Evolutionary conservation across 1,140 invertebrate genomes (phyloP), one percentile per base, ranked within the genome.

Genomic region (Orius insidiosus): DNA sequence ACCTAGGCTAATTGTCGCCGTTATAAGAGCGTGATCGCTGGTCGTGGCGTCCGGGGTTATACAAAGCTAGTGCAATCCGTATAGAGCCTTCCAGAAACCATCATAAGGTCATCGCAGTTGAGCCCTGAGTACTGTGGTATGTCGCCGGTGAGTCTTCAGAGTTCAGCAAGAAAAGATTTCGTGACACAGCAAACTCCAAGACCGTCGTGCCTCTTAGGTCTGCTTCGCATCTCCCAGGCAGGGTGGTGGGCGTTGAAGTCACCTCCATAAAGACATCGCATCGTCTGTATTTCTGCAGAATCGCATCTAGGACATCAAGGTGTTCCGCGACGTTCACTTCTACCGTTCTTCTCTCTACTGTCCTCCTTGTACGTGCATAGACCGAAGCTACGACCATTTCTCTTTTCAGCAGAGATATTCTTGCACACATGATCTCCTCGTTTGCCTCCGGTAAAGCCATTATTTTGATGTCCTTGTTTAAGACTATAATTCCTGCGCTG

Each of bases 191-290:
- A 13, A 40, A 40, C 10, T 40, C 38, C 15, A 40, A 10, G 13
- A 40, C 11, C 4, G 10, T 4, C 5, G 13, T 13, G 11, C 38
- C 38, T 40, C 38, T 2, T 3, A 3, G n/a, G 15, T 40, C 38
- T 3, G 15, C 9, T 40, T 40, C 15, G 3, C 4, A 18, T 40
- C 38, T 13, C 38, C 38, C 38, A 40, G 10, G 38, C 38, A 4
- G 38, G 38, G 10, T 40, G 13, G 15, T 40, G 38, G 9, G 38
- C 38, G 15, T 40, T 40, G n/a, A 40, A 13, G 16, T 40, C 38
- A 3, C 38, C 38, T 40, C 38, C 38, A 18, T 13, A 10, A 40
- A 4, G 11, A 40, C 16, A 4, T 40, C 18, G 9, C 4, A 6
- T 13, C 14, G 9, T 4, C 38, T 18, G 14, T 40, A 40, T 18